Percentiles rank a stretch among this genome's conserved stretches.
These are phyloP conservation scores for Phengaris alcon DNA, from an alignment of 2,888 invertebrate species.

Conservation along the genomic window DNA sequence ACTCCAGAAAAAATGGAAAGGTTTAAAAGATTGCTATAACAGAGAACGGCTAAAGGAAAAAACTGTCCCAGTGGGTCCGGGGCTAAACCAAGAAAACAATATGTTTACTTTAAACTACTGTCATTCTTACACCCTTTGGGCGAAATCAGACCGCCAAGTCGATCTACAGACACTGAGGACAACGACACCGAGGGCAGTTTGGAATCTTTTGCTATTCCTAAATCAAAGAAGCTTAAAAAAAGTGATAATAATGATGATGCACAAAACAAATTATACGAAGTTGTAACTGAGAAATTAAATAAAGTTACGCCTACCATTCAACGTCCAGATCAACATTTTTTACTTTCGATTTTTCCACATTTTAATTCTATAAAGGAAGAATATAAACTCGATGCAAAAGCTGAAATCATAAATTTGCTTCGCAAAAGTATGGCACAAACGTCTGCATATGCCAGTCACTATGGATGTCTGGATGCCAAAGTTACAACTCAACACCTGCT, in stretches of 20 bases:
- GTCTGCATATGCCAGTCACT: slow-evolving; percentile 26
- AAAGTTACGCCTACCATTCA: too few relatives aligned
- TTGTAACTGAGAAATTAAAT: background rate
- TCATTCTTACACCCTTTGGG: background rate
- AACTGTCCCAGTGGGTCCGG: slow-evolving; percentile 4
- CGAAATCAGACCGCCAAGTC: background rate
- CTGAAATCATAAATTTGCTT: slow-evolving; percentile 23
- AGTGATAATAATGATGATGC: background rate
- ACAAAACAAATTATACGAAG: slow-evolving; percentile 1
- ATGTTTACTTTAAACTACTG: background rate
- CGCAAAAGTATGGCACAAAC: slow-evolving; percentile 17
- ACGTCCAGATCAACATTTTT: background rate
- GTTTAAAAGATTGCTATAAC: slow-evolving; percentile 39
- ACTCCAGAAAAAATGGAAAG: slow-evolving; percentile 38
- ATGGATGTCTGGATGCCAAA: slow-evolving; percentile 29
- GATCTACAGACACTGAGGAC: too few relatives aligned
- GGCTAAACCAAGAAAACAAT: background rate
- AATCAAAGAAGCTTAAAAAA: too few relatives aligned
- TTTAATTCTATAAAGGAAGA: background rate
- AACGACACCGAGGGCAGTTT: too few relatives aligned
- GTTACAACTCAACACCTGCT: background rate
- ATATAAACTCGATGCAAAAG: slow-evolving; percentile 4
- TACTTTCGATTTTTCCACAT: background rate
- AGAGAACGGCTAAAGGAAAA: slow-evolving; percentile 32
- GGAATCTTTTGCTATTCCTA: too few relatives aligned